A percentile compares a stretch with the other conserved stretches of the same genome.
phyloP scores from a whole-genome alignment of 2,797 vertebrate species.

The Micromesistius poutassou region DNA sequence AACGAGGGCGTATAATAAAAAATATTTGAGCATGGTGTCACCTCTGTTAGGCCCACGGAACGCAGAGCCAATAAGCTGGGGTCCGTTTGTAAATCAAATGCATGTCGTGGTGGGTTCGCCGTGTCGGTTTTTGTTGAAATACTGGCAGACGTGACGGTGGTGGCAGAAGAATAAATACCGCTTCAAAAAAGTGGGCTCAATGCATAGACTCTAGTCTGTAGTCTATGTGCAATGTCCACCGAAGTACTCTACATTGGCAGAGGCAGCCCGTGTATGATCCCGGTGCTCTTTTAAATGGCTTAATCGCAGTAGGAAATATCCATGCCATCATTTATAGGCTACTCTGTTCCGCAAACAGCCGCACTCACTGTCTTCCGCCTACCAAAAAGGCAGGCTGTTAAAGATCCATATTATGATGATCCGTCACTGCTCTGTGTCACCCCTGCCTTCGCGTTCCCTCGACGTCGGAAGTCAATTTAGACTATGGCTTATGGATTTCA shows the following conservation, averaged over 20 bases:
- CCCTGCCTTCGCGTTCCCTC: background rate
- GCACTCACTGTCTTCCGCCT: background rate
- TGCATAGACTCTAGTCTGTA: background rate
- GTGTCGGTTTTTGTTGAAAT: background rate
- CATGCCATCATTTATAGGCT: background rate
- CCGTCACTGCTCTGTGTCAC: background rate
- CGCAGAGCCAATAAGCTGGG: background rate
- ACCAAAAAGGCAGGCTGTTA: background rate
- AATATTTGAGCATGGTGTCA: background rate
- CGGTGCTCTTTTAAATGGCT: background rate
- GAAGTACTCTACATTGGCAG: background rate
- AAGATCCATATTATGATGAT: background rate
- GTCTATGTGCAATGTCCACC: background rate
- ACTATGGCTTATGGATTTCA: background rate
- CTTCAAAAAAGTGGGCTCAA: background rate
- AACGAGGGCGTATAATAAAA: background rate
- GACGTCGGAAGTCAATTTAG: background rate
- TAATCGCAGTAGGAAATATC: background rate
- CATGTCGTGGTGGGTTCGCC: background rate
- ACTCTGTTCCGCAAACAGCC: background rate
- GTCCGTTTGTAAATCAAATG: background rate
- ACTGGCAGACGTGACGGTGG: background rate
- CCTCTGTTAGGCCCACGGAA: background rate
- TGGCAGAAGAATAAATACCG: background rate
- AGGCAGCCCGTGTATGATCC: background rate